Evolutionary conservation across 2,888 invertebrate species (phyloP).

Genomic region (Epirrhoe tristata): DNA sequence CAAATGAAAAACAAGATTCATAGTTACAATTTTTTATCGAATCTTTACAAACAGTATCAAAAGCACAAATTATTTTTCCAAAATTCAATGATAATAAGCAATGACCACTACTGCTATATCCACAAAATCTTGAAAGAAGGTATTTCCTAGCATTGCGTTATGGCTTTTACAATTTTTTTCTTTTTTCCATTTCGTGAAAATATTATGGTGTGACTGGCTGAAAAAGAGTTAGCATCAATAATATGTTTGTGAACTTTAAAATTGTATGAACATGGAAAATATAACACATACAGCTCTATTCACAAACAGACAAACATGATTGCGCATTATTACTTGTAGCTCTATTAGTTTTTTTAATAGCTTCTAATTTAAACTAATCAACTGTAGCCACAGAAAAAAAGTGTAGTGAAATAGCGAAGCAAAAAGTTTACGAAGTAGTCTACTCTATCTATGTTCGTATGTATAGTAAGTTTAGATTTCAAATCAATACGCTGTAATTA

Average conservation of each 20-base stretch:
- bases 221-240: neutral
- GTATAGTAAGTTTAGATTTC: neutral
- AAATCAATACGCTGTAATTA: neutral
- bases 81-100: neutral
- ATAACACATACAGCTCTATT: neutral
- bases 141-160: neutral
- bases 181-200: neutral
- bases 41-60: neutral
- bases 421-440: too few relatives aligned
- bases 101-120: neutral
- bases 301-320: neutral
- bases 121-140: neutral
- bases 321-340: too few relatives aligned
- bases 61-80: neutral
- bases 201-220: constrained; percentile 1
- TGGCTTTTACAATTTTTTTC: neutral
- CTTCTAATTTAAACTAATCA: too few relatives aligned
- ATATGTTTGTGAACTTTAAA: neutral
- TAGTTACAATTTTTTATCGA: neutral
- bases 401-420: too few relatives aligned
- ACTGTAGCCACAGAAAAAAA: too few relatives aligned
- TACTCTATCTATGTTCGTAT: too few relatives aligned
- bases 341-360: too few relatives aligned
- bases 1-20: neutral
- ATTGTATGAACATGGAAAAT: neutral